Evolutionary conservation across 1,140 invertebrate genomes (phyloP).

Genomic region (Meloidogyne exigua): DNA sequence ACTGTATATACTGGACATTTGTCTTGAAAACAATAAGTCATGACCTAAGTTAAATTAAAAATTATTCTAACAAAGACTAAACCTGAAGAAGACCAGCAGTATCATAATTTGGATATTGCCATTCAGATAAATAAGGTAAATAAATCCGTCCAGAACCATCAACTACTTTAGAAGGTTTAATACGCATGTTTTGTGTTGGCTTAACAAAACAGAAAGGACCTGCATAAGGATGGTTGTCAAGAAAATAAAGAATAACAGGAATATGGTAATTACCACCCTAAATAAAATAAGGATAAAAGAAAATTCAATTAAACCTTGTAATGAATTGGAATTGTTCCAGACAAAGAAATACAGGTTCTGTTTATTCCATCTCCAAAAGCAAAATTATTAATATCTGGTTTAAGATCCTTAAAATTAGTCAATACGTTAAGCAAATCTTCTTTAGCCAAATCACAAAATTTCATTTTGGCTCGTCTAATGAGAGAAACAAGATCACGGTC

Average conservation of each 20-base stretch:
- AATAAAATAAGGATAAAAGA: constrained; percentile 40
- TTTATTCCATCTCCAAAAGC: constrained; percentile 47
- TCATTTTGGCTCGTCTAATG: constrained; percentile 68
- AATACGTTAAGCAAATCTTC: constrained; percentile 75
- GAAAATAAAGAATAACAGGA: constrained; percentile 89
- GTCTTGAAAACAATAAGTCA: constrained; percentile 89
- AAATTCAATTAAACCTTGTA: constrained; percentile 50
- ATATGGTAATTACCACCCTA: constrained; percentile 85
- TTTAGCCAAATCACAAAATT: constrained; percentile 75
- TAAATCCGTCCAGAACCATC: constrained; percentile 93
- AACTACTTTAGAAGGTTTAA: constrained; percentile 88
- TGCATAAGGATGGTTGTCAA: constrained; percentile 93
- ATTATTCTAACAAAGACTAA: constrained; percentile 11
- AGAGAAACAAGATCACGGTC: constrained; percentile 20
- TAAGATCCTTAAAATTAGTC: constrained; percentile 74
- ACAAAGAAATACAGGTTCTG: constrained; percentile 40
- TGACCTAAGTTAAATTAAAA: constrained; percentile 69
- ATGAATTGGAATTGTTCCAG: constrained; percentile 53
- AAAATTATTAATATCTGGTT: constrained; percentile 71
- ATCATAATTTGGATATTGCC: constrained; percentile 75
- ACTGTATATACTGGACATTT: constrained; percentile 83
- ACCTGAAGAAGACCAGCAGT: constrained; percentile 57
- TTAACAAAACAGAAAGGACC: constrained; percentile 96
- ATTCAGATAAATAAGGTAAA: constrained; percentile 91
- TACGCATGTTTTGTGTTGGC: constrained; percentile 90